Conservation (phyloP, 1,140 invertebrate genomes). For the Atta colombica region DNA sequence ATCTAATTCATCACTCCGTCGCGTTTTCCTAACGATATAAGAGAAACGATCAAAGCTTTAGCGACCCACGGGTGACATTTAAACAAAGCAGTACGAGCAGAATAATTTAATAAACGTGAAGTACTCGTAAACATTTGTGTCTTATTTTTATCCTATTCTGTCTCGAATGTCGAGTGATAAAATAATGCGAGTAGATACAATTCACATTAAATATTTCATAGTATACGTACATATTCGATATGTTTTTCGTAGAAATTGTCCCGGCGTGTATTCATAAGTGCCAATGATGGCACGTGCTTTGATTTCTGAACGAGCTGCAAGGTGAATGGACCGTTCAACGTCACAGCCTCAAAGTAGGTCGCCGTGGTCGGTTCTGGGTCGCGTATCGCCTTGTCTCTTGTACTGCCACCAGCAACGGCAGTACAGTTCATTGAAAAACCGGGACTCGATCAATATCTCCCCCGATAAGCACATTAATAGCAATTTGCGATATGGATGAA, state of each 20-base stretch:
- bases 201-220: background rate
- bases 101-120: constrained; percentile 9
- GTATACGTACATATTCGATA: background rate
- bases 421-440: constrained; percentile 69
- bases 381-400: constrained; percentile 53
- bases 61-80: constrained; percentile 42
- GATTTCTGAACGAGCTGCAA: constrained; percentile 73
- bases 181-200: background rate
- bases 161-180: background rate
- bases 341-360: constrained; percentile 78
- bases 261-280: constrained; percentile 16
- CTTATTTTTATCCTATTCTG: constrained; percentile 7
- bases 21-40: constrained; percentile 16
- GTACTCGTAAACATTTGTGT: constrained; percentile 2
- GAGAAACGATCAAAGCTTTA: constrained; percentile 18
- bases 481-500: constrained; percentile 1
- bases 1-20: constrained; percentile 20
- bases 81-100: constrained; percentile 3
- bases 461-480: constrained; percentile 13
- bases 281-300: constrained; percentile 46
- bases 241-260: constrained; percentile 7
- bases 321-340: constrained; percentile 80
- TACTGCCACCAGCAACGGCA: constrained; percentile 26
- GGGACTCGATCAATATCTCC: constrained; percentile 63
- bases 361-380: constrained; percentile 62